Percentiles rank a stretch among this genome's conserved stretches.
Conservation (phyloP, 2,888 invertebrate species). For the Loripinus fragilis region DNA sequence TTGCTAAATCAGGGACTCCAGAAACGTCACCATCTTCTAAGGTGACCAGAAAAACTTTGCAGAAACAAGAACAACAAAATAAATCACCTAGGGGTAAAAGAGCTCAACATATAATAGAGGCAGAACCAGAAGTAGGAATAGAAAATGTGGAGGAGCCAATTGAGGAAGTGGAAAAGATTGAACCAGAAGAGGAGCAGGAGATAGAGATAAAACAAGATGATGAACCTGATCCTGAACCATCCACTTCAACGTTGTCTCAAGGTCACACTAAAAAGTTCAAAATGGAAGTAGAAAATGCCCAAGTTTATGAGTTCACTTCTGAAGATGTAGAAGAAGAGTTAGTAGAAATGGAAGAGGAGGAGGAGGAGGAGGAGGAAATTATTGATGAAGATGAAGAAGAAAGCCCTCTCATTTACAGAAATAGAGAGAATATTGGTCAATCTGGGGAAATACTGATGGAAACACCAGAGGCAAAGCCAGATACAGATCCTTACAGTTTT, state of each 20-base stretch:
- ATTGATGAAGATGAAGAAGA: conserved; percentile 42
- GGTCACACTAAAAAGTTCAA: conserved; percentile 49
- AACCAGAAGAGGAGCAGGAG: conserved; percentile 10
- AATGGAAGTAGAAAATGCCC: conserved; percentile 42
- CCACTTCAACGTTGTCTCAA: background rate
- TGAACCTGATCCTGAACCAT: conserved; percentile 9
- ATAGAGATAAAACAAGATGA: conserved; percentile 30
- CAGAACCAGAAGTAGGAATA: conserved; percentile 16
- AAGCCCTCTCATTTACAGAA: conserved; percentile 43
- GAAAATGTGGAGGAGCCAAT: conserved; percentile 19
- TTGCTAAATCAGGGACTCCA: conserved; percentile 17
- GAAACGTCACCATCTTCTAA: background rate
- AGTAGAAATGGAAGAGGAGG: conserved; percentile 42
- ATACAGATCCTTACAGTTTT: conserved; percentile 68
- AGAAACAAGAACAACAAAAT: conserved; percentile 10
- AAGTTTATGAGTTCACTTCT: conserved; percentile 5
- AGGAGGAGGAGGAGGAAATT: conserved; percentile 20
- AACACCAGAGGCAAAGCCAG: background rate
- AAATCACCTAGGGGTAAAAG: conserved; percentile 38
- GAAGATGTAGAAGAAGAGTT: conserved; percentile 42
- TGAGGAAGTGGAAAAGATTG: conserved; percentile 21
- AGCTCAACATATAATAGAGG: conserved; percentile 22
- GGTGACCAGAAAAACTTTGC: background rate
- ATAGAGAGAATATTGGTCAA: conserved; percentile 14
- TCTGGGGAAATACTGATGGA: background rate